Conservation (phyloP, 2,888 invertebrate species). For the Cyaniris semiargus region DNA sequence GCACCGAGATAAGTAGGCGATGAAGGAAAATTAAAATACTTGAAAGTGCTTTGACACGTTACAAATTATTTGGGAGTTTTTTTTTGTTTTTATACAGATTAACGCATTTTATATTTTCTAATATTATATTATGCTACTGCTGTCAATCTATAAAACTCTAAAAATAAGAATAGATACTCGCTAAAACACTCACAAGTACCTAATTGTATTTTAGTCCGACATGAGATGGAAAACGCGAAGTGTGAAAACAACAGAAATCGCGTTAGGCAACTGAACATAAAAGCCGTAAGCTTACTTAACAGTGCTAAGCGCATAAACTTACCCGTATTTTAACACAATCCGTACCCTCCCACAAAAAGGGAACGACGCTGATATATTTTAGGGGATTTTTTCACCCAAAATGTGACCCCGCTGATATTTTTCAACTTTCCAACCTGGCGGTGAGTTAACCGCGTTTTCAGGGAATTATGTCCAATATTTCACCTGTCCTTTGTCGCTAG, state of each 20-base stretch:
- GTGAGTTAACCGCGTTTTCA: conserved; percentile 1
- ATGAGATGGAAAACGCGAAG: neutral
- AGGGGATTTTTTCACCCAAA: neutral
- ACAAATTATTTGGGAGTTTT: too few species aligned
- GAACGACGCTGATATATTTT: conserved; percentile 3
- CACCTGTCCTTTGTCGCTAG: conserved; percentile 20
- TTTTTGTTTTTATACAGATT: too few species aligned
- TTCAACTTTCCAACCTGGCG: conserved; percentile 1
- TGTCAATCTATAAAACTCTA: too few species aligned
- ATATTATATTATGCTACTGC: too few species aligned
- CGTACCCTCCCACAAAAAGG: conserved; percentile 5
- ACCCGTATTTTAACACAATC: neutral
- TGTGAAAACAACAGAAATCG: neutral
- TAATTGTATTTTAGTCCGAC: neutral
- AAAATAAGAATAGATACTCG: too few species aligned
- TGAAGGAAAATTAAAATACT: neutral
- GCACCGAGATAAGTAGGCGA: neutral
- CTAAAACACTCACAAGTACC: neutral
- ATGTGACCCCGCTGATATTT: conserved; percentile 4
- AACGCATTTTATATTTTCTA: too few species aligned
- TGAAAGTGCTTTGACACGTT: neutral
- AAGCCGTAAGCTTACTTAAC: conserved; percentile 2
- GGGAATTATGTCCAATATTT: conserved; percentile 11
- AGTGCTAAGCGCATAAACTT: neutral
- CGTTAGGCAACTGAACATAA: neutral